Evolutionary conservation across 1,140 invertebrate species (phyloP), one percentile per base, ranked within the genome.

Genomic region (Solenopsis invicta): DNA sequence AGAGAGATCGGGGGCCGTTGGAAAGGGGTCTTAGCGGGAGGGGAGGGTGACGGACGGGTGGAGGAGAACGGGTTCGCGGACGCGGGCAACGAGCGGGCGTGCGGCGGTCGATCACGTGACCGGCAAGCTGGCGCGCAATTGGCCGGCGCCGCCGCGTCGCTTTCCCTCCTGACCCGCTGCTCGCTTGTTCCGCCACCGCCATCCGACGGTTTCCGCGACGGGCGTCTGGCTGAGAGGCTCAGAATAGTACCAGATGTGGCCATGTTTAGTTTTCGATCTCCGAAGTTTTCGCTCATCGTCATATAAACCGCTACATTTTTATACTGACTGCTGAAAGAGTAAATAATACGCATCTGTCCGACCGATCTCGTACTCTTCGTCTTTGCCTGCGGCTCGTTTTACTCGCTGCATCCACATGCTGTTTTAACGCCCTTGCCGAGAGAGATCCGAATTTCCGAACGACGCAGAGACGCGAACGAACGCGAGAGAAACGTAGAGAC

Each of bases 241-340:
- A 95, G 94, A 95, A 95, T 92, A 95, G 94, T 95, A 95, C 93
- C 95, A 95, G 95, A 94, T 95, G 95, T 95, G 95, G 94, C 94
- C 93, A 95, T 95, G 94, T 95, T 95, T 94, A 95, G 94, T 95
- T 94, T 94, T 93, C 66, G 92, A 95, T 93, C 91, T 94, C 93
- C 94, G 92, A 95, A 95, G 94, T 95, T 95, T 91, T 93, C 93
- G 93, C 93, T 94, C 87, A 93, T 91, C 92, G 92, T 93, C 89
- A 94, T 92, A 94, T 92, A 81, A 54, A 91, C 86, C 89, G 90
- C 88, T 88, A 89, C 88, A 92, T 88, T 91, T 92, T 91, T 91
- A 89, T 89, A 89, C 48, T 75, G 92, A 75, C 89, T 91, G 87
- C 91, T 88, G 89, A 90, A 8, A 93, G 85, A 89, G 89, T 92